These are phyloP conservation scores for Tiphia femorata DNA, from an alignment of 2,888 invertebrate genomes.

Conservation along the genomic window DNA sequence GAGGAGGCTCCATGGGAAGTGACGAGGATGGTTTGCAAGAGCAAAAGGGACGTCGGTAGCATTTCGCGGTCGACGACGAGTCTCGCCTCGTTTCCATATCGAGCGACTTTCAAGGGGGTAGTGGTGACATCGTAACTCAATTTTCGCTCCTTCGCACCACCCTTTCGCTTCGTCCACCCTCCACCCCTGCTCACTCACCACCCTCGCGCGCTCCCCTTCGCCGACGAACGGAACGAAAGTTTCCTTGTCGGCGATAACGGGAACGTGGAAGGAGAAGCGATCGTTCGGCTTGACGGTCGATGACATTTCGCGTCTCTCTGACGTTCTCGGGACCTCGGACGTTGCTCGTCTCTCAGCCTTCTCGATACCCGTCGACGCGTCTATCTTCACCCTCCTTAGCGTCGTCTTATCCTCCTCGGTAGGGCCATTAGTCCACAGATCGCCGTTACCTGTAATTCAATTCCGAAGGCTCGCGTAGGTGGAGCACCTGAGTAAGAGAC, in stretches of 20 bases:
- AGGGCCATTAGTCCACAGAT: conserved; percentile 47
- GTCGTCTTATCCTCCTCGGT: conserved; percentile 24
- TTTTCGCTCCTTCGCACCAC: conserved; percentile 22
- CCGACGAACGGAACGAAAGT: conserved; percentile 28
- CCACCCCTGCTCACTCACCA: too few relatives aligned
- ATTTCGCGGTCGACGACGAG: conserved; percentile 28
- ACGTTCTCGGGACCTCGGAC: conserved; percentile 9
- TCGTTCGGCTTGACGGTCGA: conserved; percentile 34
- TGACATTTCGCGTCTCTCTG: conserved; percentile 29
- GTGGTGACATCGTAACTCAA: conserved; percentile 44
- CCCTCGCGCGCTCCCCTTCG: conserved; percentile 17
- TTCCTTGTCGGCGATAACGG: conserved; percentile 18
- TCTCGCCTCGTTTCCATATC: conserved; percentile 45
- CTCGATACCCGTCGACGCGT: too few relatives aligned
- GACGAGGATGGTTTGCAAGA: conserved; percentile 6
- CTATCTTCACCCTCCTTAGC: neutral
- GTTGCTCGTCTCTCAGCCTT: conserved; percentile 1
- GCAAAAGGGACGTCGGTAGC: conserved; percentile 11
- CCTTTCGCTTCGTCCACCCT: too few relatives aligned
- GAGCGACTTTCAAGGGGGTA: conserved; percentile 37
- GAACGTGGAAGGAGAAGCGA: conserved; percentile 2
- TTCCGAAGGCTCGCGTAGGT: conserved; percentile 30
- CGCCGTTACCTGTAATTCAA: conserved; percentile 44
- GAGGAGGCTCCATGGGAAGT: neutral
- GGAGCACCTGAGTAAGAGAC: too few relatives aligned